Evolutionary conservation across 1,140 invertebrate genomes (phyloP).

Genomic region (Pantala flavescens): DNA sequence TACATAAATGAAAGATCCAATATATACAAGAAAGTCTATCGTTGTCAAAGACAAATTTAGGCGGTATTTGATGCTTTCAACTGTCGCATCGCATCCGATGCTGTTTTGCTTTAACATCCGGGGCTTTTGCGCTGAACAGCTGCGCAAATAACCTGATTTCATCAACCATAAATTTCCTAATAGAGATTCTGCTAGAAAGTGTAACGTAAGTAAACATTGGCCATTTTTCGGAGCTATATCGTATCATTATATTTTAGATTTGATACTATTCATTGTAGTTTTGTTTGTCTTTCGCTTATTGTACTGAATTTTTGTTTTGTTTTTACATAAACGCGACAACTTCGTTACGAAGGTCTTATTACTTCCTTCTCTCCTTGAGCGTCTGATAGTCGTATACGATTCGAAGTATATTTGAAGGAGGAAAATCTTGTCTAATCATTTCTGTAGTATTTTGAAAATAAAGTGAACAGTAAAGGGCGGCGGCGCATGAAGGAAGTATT

Average conservation of each 20-base stretch:
- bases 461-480: slow-evolving; percentile 18
- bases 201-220: slow-evolving; percentile 23
- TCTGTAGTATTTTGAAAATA: too few relatives aligned
- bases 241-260: too few relatives aligned
- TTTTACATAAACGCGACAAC: background rate
- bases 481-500: slow-evolving; percentile 23
- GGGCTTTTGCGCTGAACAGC: slow-evolving; percentile 24
- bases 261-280: too few relatives aligned
- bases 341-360: background rate
- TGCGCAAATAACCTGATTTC: slow-evolving; percentile 27
- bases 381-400: background rate
- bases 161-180: slow-evolving; percentile 28
- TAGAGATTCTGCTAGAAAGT: slow-evolving; percentile 26
- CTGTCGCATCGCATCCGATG: background rate
- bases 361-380: background rate
- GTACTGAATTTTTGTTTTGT: background rate
- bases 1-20: too few relatives aligned
- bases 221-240: background rate
- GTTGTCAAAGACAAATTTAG: background rate
- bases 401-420: background rate
- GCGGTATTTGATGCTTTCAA: background rate
- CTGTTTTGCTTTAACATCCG: background rate
- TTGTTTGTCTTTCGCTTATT: background rate
- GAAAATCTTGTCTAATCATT: too few relatives aligned
- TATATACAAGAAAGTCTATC: too few relatives aligned